Conservation (phyloP, 2,113 vertebrate species). For the Nothobranchius furzeri region DNA sequence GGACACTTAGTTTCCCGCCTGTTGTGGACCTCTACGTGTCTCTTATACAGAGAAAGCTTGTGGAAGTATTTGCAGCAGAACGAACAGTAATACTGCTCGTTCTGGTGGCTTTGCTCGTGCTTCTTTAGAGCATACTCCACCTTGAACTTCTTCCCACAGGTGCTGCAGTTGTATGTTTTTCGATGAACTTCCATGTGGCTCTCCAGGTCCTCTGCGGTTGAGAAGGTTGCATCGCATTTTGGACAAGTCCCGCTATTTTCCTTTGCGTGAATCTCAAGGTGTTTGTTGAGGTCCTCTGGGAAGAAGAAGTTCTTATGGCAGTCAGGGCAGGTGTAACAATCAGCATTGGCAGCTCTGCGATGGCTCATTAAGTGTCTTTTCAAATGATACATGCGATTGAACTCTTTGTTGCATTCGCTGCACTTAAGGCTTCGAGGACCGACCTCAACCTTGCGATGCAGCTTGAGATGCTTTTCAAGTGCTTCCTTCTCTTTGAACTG, state of each 20-base stretch:
- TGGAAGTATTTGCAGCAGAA: constrained; percentile 60
- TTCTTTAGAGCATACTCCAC: constrained; percentile 66
- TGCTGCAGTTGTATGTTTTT: constrained; percentile 50
- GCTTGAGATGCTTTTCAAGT: constrained; percentile 48
- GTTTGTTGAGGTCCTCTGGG: constrained; percentile 65
- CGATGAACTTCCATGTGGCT: constrained; percentile 59
- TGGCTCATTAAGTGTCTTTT: constrained; percentile 65
- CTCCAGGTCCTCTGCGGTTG: constrained; percentile 53
- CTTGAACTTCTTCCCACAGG: constrained; percentile 68
- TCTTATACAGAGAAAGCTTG: constrained; percentile 66
- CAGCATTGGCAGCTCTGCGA: constrained; percentile 30
- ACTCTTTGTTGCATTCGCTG: constrained; percentile 64
- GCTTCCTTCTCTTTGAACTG: constrained; percentile 55
- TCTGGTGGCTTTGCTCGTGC: constrained; percentile 58
- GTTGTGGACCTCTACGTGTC: constrained; percentile 60
- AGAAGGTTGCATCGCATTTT: constrained; percentile 55
- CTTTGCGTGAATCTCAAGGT: constrained; percentile 57
- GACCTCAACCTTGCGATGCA: constrained; percentile 40
- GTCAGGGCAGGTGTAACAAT: constrained; percentile 53
- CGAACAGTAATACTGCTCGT: constrained; percentile 54
- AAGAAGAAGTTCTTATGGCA: constrained; percentile 59
- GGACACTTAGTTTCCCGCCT: constrained; percentile 65
- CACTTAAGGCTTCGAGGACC: constrained; percentile 48
- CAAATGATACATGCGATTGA: constrained; percentile 61
- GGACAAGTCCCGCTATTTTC: constrained; percentile 65